Evolutionary conservation across 2,888 invertebrate genomes (phyloP).

Genomic region (Lampropteryx suffumata): DNA sequence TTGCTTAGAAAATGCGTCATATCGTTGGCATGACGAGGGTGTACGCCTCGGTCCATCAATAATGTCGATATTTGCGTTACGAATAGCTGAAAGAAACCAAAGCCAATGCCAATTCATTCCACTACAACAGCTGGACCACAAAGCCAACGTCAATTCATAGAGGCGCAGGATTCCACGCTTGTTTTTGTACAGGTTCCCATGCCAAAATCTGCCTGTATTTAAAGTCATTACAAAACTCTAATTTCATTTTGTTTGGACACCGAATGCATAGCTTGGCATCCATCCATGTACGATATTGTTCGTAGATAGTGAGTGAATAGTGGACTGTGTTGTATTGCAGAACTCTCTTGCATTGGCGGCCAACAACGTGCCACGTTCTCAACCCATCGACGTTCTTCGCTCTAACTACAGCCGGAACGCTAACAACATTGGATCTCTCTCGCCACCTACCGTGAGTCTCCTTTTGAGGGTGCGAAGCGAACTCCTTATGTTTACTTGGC

Average conservation of each 20-base stretch:
- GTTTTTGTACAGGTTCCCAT: conserved; percentile 14
- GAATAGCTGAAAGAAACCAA: not conserved
- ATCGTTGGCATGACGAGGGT: no score
- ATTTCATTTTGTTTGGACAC: conserved; percentile 13
- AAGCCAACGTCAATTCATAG: conserved; percentile 16
- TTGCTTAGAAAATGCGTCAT: conserved; percentile 4
- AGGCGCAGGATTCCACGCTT: not conserved
- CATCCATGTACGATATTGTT: conserved; percentile 1
- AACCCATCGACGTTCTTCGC: conserved; percentile 92
- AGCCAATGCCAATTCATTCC: conserved; percentile 13
- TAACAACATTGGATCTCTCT: conserved; percentile 94
- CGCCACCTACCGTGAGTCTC: conserved; percentile 91
- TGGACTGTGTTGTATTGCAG: conserved; percentile 43
- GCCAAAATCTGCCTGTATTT: conserved; percentile 18
- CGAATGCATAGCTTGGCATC: conserved; percentile 18
- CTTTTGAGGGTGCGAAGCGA: no score
- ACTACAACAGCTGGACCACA: not conserved
- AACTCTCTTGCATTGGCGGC: conserved; percentile 58
- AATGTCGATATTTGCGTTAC: not conserved
- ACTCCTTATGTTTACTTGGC: no score
- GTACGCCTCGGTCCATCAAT: conserved; percentile 4
- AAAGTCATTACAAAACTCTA: conserved; percentile 17
- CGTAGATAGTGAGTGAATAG: no score
- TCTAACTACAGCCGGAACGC: conserved; percentile 86
- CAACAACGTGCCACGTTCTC: conserved; percentile 88